Evolutionary conservation across 2,797 vertebrate species (phyloP).

Genomic region (Coranthus polyacanthus): DNA sequence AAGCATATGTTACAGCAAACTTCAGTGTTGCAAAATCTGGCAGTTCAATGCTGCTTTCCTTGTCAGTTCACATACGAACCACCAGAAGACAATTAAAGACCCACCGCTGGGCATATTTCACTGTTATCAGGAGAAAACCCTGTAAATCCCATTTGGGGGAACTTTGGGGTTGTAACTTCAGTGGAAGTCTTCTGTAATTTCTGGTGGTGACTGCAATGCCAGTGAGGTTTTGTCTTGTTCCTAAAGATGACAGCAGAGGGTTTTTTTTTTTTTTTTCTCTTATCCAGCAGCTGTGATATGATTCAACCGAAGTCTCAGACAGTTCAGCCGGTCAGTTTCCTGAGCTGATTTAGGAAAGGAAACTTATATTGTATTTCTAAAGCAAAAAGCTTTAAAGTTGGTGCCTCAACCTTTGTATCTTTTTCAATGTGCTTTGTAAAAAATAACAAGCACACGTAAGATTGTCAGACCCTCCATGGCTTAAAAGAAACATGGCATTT

Average conservation of each 20-base stretch:
- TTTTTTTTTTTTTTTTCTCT: too few species aligned
- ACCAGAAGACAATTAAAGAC: too few species aligned
- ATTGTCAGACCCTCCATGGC: not conserved
- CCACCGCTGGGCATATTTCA: not conserved
- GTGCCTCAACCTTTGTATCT: not conserved
- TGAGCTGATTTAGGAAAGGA: conserved; percentile 10
- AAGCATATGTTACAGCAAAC: conserved; percentile 8
- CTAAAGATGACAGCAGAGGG: too few species aligned
- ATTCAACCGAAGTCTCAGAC: conserved; percentile 48
- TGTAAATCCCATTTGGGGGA: conserved; percentile 21
- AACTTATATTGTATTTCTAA: not conserved
- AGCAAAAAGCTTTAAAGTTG: too few species aligned
- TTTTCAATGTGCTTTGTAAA: conserved; percentile 14
- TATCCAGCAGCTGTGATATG: conserved; percentile 34
- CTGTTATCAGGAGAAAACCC: conserved; percentile 24
- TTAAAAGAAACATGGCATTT: conserved; percentile 11
- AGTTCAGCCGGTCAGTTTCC: conserved; percentile 31
- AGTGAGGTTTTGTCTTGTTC: not conserved
- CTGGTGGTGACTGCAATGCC: not conserved
- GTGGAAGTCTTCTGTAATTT: conserved; percentile 1
- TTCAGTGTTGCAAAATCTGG: conserved; percentile 1
- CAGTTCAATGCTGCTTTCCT: conserved; percentile 23
- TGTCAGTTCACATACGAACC: conserved; percentile 32
- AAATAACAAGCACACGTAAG: conserved; percentile 18
- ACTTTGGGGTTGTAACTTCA: conserved; percentile 30